Base-by-base conservation (phyloP, 2,888 invertebrate genomes). In the Clepsis dumicolana region DNA sequence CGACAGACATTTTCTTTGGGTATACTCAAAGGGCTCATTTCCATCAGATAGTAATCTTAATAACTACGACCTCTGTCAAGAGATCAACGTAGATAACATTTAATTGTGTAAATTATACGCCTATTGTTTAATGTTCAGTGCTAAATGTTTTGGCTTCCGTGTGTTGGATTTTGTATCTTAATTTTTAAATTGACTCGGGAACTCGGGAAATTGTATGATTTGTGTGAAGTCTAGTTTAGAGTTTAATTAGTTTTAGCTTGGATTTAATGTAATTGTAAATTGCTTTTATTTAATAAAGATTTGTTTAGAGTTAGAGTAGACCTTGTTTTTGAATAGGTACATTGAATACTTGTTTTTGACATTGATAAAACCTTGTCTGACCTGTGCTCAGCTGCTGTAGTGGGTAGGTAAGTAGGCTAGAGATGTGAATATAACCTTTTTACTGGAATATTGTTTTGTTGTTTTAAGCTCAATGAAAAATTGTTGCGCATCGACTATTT, bases 1-100 rank as follows among this genome's bases (percentile, higher is more conserved):
- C 35, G 35, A 16, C 38, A 44, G 70, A 68, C 70, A 68, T 67
- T 71, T 72, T 72, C 70, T 53, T 60, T 24, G n/a, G n/a, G n/a
- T n/a, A 53, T 27, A 63, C 65, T 70, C 64, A 75, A 74, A 75
- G 73, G 73, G 71, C 76, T 73, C 72, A 76, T 75, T 76, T 73
- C 71, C 74, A 75, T 68, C 71, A 38, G 65, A 69, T 69, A 38
- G 29, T 35, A 25, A 65, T 70, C 62, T 65, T 27, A 57, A 25
- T 25, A 59, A 63, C 57, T 44, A 32, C 57, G 57, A 48, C 52
- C 52, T 65, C 57, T 65, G 50, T 56, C 56, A 56, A 38, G 14
- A 32, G 62, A 54, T 61, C 52, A 57, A 57, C 38, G 16, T 16
- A 52, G 62, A 57, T 56, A 35, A 57, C 2, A n/a, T 25, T 63